These are phyloP conservation scores for Rhinolophus ferrumequinum DNA, from an alignment of 2,113 vertebrate genomes.

Conservation along the genomic window DNA sequence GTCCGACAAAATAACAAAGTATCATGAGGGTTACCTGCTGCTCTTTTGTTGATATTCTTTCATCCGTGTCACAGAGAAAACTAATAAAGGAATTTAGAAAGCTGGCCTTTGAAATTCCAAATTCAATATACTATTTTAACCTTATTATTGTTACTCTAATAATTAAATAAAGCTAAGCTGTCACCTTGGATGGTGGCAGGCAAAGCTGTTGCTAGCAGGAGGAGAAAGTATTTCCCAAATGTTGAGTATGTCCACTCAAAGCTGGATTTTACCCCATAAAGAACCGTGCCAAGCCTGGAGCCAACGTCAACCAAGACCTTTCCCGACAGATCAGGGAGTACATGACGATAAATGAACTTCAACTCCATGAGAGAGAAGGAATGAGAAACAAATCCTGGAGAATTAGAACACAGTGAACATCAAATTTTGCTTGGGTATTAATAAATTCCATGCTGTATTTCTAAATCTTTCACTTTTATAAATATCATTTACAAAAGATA, in stretches of 20 bases:
- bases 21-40: not conserved
- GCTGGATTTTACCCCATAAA: constrained; percentile 91
- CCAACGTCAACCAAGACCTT: constrained; percentile 94
- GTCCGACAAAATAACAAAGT: not conserved
- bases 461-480: constrained; percentile 13
- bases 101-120: constrained; percentile 50
- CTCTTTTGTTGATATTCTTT: not conserved
- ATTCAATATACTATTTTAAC: constrained; percentile 17
- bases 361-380: constrained; percentile 95
- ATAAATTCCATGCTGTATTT: not conserved
- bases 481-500: constrained; percentile 18
- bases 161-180: constrained; percentile 62
- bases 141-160: constrained; percentile 51
- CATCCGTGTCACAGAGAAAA: not conserved
- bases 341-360: constrained; percentile 93
- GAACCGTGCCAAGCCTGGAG: constrained; percentile 94
- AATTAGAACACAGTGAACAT: constrained; percentile 80
- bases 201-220: constrained; percentile 73
- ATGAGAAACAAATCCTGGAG: constrained; percentile 95
- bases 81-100: constrained; percentile 31
- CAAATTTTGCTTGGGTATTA: constrained; percentile 71
- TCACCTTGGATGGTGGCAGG: constrained; percentile 71
- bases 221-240: constrained; percentile 80
- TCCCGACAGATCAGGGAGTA: constrained; percentile 93
- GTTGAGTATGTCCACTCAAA: constrained; percentile 76